These are phyloP conservation scores for Hephaestus fuliginosus DNA, from an alignment of 2,797 vertebrate species.

Conservation along the genomic window DNA sequence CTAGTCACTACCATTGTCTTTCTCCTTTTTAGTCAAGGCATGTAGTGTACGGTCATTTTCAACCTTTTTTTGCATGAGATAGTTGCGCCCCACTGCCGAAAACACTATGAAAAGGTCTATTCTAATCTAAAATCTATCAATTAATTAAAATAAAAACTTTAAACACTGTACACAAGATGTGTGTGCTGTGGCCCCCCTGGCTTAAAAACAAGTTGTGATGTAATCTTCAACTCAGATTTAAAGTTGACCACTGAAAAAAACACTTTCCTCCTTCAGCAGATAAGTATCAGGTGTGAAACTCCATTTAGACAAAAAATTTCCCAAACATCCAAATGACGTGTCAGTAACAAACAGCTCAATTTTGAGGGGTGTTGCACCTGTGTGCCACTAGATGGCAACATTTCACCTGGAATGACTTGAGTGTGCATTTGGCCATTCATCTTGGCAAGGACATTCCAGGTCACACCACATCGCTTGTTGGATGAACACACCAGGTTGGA, in stretches of 20 bases:
- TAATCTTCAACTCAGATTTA: not conserved
- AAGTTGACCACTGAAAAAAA: not conserved
- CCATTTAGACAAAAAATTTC: not conserved
- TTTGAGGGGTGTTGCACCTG: not conserved
- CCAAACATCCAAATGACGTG: not conserved
- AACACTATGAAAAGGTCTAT: too few species aligned
- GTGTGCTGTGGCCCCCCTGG: not conserved
- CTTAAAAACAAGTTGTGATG: not conserved
- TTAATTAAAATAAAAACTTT: not conserved
- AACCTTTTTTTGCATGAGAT: too few species aligned
- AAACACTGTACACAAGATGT: not conserved
- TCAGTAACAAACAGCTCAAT: not conserved
- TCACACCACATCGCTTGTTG: constrained; percentile 30
- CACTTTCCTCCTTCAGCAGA: not conserved
- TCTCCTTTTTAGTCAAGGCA: too few species aligned
- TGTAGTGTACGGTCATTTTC: too few species aligned
- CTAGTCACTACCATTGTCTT: not conserved
- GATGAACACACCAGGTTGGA: not conserved
- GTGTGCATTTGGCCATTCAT: constrained; percentile 13
- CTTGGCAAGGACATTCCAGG: constrained; percentile 63
- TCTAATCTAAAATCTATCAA: not conserved
- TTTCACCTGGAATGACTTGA: constrained; percentile 12
- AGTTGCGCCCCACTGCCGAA: too few species aligned
- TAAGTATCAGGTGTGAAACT: not conserved
- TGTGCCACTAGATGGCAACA: constrained; percentile 69